Conservation (phyloP, 2,797 vertebrate genomes). For the Acropternis orthonyx region DNA sequence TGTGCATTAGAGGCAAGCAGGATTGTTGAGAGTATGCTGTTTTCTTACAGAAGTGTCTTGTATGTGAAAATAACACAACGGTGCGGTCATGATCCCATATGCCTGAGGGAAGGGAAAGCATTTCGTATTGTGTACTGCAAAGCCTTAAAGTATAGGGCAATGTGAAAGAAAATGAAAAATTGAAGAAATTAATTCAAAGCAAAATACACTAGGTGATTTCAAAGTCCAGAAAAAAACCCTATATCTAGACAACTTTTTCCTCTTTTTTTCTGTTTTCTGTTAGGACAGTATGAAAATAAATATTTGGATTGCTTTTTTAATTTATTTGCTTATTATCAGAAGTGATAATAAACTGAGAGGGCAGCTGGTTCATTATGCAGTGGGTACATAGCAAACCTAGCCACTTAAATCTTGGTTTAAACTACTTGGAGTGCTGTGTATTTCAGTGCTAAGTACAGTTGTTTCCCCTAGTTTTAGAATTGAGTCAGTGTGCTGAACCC, state of each 20-base stretch:
- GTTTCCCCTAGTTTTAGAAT: not conserved
- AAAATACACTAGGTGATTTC: not conserved
- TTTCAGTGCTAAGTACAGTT: not conserved
- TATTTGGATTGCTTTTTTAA: not conserved
- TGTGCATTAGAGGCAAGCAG: not conserved
- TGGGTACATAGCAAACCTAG: not conserved
- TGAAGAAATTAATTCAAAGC: not conserved
- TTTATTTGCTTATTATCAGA: not conserved
- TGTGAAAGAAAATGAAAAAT: not conserved
- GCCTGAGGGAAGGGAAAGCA: not conserved
- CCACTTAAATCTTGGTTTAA: not conserved
- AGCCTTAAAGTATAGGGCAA: not conserved
- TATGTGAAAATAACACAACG: not conserved
- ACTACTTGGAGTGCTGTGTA: not conserved
- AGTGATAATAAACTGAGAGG: not conserved
- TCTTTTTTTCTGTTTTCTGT: not conserved
- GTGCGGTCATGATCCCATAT: rapidly evolving
- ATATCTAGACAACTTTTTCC: rapidly evolving
- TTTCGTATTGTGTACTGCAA: not conserved
- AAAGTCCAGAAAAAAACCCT: not conserved
- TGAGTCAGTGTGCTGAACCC: not conserved
- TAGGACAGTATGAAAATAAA: not conserved
- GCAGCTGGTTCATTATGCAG: not conserved
- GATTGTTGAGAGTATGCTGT: not conserved
- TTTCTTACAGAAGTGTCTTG: not conserved